phyloP scores from a whole-genome alignment of 2,888 invertebrate genomes.

The Tetheella fluctuosa region DNA sequence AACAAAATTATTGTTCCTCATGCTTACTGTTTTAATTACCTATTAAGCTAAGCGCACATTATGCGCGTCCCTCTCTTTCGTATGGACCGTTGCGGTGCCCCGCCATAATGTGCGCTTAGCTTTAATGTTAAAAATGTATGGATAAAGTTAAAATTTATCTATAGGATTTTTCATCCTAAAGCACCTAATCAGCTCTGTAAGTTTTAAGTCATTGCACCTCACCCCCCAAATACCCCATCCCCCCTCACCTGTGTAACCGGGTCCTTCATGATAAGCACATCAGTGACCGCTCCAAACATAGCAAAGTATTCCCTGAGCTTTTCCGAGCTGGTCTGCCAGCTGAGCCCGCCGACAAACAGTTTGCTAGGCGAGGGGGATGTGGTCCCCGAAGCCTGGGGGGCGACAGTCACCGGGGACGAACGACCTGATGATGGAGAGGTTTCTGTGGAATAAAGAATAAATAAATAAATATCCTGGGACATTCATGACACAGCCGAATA shows the following conservation, averaged over 20 bases:
- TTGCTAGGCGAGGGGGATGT: conserved; percentile 89
- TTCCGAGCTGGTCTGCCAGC: conserved; percentile 97
- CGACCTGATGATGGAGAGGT: conserved; percentile 87
- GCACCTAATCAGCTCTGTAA: no score
- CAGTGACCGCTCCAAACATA: conserved; percentile 95
- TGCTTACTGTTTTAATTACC: no score
- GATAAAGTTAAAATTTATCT: no score
- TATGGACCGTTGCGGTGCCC: no score
- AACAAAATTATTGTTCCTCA: no score
- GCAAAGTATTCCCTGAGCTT: conserved; percentile 96
- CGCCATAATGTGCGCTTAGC: no score
- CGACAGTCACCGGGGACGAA: conserved; percentile 86
- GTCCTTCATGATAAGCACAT: conserved; percentile 97
- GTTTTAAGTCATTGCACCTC: neutral
- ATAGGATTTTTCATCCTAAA: no score
- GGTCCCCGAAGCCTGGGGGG: conserved; percentile 54
- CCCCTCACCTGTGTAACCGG: conserved; percentile 93
- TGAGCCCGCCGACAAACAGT: conserved; percentile 95
- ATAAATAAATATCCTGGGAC: no score
- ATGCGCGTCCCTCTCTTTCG: no score
- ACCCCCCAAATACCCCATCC: neutral
- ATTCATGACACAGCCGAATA: no score
- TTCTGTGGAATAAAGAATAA: conserved; percentile 58
- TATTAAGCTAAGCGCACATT: no score
- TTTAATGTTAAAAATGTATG: no score